Evolutionary conservation across 2,888 invertebrate species (phyloP), one percentile per base, ranked within the genome.

Genomic region (Phalangium opilio): DNA sequence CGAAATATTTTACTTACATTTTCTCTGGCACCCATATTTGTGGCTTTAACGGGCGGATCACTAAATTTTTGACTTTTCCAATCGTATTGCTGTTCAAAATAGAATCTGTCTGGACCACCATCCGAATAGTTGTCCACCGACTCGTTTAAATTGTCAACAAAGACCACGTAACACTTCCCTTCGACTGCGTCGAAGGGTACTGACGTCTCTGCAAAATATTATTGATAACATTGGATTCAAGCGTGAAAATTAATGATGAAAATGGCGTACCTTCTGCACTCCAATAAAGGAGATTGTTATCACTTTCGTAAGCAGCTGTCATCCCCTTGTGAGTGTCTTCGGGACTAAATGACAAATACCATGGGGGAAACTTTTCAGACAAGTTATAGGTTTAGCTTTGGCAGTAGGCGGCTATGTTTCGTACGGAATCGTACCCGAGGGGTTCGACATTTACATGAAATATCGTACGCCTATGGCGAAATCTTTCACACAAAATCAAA

Each of bases 281-380:
- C 79, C 83, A 85, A 63, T 79, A 85, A 0, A 85, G 64, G 49
- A 78, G 65, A 62, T 83, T 83, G 12, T 83, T 64, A 61, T 84
- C 82, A 43, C 75, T 70, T 52, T 49, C 41, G 40, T 47, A 49
- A 27, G 17, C 45, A n/a, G 17, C 12, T 14, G 21, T 14, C 19
- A 44, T 19, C 18, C n/a, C 36, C 14, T 41, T 39, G 10, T 51
- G 46, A 33, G 49, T 51, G 43, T 49, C 41, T 34, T 49, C 41
- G 15, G 51, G 51, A 15, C 51, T 49, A 20, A 41, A 44, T 3
- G n/a, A 21, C 33, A n/a, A 3, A 27, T 27, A n/a, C n/a, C n/a
- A n/a, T n/a, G n/a, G n/a, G n/a, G n/a, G n/a, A n/a, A n/a, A n/a
- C n/a, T n/a, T n/a, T n/a, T n/a, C n/a, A n/a, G n/a, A n/a, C n/a